Percentiles rank a stretch among this genome's conserved stretches.
phyloP scores from a whole-genome alignment of 2,888 invertebrate species.

The Xylocampa areola region DNA sequence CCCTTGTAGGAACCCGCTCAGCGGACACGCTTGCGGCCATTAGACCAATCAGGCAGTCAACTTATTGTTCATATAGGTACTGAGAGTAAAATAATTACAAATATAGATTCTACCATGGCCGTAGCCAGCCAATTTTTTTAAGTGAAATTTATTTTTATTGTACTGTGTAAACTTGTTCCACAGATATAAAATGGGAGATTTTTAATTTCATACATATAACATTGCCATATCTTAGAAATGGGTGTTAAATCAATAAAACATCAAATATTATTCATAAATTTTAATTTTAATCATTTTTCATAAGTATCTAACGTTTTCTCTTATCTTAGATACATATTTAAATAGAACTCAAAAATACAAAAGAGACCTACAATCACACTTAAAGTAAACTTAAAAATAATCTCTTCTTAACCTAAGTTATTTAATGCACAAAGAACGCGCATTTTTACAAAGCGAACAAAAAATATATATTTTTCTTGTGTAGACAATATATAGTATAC shows the following conservation, averaged over 20 bases:
- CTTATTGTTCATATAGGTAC: no score
- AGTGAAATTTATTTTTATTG: no score
- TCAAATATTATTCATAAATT: slow-evolving; percentile 21
- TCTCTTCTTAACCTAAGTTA: slow-evolving; percentile 39
- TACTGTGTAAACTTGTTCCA: no score
- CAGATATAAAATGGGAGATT: no score
- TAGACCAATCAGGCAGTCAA: no score
- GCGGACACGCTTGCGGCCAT: no score
- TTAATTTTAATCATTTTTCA: slow-evolving; percentile 49
- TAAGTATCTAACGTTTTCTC: slow-evolving; percentile 40
- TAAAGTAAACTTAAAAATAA: slow-evolving; percentile 48
- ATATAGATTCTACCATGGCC: no score
- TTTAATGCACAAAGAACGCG: slow-evolving; percentile 54
- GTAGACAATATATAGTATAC: slow-evolving; percentile 33
- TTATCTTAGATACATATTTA: slow-evolving; percentile 36
- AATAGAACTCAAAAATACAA: slow-evolving; percentile 57
- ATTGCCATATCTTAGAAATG: neutral
- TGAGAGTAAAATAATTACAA: no score
- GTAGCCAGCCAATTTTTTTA: no score
- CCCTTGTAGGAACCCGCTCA: no score
- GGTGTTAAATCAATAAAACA: neutral
- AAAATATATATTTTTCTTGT: slow-evolving; percentile 21
- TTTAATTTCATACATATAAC: no score
- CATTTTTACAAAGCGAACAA: slow-evolving; percentile 51
- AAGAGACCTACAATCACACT: slow-evolving; percentile 40